Evolutionary conservation across 2,888 invertebrate species (phyloP).

Genomic region (Nasonovia ribisnigri): DNA sequence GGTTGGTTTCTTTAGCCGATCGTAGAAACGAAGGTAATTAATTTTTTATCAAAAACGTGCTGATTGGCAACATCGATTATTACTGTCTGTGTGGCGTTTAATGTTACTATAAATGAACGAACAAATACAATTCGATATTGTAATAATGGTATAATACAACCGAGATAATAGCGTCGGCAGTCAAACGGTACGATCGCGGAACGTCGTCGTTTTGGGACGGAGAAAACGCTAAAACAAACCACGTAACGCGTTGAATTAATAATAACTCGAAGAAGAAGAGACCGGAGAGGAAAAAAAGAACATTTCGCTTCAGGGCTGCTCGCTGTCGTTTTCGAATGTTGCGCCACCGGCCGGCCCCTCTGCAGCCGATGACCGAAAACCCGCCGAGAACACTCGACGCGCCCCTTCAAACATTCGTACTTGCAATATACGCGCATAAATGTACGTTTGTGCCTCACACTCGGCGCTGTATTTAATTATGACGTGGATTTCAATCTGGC

Average conservation of each 20-base stretch:
- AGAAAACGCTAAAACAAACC: background rate
- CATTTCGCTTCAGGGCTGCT: conserved; percentile 49
- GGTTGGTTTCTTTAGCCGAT: background rate
- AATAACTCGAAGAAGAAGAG: background rate
- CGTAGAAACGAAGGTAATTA: no score
- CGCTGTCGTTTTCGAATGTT: background rate
- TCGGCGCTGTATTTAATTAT: background rate
- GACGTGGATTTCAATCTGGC: conserved; percentile 38
- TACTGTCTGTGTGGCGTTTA: background rate
- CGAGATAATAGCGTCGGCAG: background rate
- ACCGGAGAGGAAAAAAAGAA: background rate
- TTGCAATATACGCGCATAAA: background rate
- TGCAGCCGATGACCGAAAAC: background rate
- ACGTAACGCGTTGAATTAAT: background rate
- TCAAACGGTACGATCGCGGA: background rate
- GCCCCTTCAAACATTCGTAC: background rate
- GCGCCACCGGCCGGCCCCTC: background rate
- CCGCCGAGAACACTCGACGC: conserved; percentile 16
- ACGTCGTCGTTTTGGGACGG: background rate
- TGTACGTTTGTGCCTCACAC: background rate
- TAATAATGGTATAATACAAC: no score
- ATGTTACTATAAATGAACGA: no score
- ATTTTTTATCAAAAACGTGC: no score
- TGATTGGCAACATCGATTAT: no score
- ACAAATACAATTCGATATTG: no score